A percentile compares a stretch with the other conserved stretches of the same genome.
Evolutionary conservation across 2,113 vertebrate genomes (phyloP).

Genomic region (Nanorana parkeri): DNA sequence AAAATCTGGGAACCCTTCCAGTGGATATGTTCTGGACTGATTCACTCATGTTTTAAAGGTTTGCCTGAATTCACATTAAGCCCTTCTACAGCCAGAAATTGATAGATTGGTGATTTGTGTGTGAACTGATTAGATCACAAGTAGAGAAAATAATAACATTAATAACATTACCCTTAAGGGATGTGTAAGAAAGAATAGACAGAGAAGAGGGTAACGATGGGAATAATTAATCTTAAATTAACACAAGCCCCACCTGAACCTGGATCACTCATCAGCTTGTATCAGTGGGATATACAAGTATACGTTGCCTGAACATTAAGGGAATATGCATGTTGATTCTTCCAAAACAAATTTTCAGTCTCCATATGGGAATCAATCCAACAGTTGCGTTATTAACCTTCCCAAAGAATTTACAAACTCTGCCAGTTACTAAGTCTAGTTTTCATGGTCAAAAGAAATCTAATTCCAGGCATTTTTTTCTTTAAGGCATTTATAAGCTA

Average conservation of each 20-base stretch:
- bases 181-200: slow-evolving; percentile 41
- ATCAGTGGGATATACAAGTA: slow-evolving; percentile 20
- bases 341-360: slow-evolving; percentile 53
- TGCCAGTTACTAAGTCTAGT: slow-evolving; percentile 51
- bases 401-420: slow-evolving; percentile 43
- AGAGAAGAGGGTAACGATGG: slow-evolving; percentile 28
- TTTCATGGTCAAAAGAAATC: slow-evolving; percentile 56
- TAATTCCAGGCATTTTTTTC: slow-evolving; percentile 53
- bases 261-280: slow-evolving; percentile 36
- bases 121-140: slow-evolving; percentile 53
- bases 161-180: slow-evolving; percentile 46
- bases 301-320: slow-evolving; percentile 42
- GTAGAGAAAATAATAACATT: slow-evolving; percentile 40
- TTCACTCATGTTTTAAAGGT: slow-evolving; percentile 39
- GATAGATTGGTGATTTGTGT: slow-evolving; percentile 46
- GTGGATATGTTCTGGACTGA: slow-evolving; percentile 26
- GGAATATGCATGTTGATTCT: slow-evolving; percentile 42
- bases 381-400: slow-evolving; percentile 50
- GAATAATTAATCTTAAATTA: slow-evolving; percentile 42
- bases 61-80: slow-evolving; percentile 50
- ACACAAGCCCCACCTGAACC: slow-evolving; percentile 48
- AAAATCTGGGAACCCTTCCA: slow-evolving; percentile 49
- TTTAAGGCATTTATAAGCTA: slow-evolving; percentile 37
- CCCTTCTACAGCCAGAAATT: slow-evolving; percentile 42
- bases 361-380: slow-evolving; percentile 46